Conservation (phyloP, 2,888 invertebrate genomes). For the Terebella lapidaria region DNA sequence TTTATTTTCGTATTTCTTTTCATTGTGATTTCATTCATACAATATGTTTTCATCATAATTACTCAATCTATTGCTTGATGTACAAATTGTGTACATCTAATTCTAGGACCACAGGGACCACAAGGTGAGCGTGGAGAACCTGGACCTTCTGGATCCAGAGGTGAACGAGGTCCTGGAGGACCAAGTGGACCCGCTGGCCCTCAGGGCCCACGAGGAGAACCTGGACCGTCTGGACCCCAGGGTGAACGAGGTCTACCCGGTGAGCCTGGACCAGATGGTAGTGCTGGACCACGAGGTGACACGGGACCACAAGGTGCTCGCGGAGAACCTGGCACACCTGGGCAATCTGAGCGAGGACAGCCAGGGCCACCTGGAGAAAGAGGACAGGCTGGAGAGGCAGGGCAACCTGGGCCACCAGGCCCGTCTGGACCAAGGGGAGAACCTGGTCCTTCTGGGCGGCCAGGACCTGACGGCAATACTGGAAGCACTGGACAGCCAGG, state of each 20-base stretch:
- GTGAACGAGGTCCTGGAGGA: slow-evolving; percentile 18
- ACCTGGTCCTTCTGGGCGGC: slow-evolving; percentile 18
- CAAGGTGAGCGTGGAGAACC: slow-evolving; percentile 9
- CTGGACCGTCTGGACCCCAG: slow-evolving; percentile 12
- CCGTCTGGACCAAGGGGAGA: slow-evolving; percentile 17
- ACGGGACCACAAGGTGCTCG: slow-evolving; percentile 10
- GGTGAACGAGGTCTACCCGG: slow-evolving; percentile 14
- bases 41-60: neutral
- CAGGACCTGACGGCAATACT: slow-evolving; percentile 6
- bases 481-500: slow-evolving; percentile 14
- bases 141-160: slow-evolving; percentile 15
- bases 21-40: neutral
- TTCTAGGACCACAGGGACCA: slow-evolving; percentile 14
- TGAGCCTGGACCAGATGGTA: slow-evolving; percentile 10
- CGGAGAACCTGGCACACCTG: slow-evolving; percentile 14
- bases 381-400: slow-evolving; percentile 10
- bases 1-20: too few species aligned
- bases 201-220: slow-evolving; percentile 7
- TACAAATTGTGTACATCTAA: too few species aligned
- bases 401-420: slow-evolving; percentile 29
- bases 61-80: neutral
- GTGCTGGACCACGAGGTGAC: slow-evolving; percentile 14
- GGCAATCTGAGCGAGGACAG: slow-evolving; percentile 16
- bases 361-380: slow-evolving; percentile 38
- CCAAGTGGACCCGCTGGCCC: slow-evolving; percentile 10